Evolutionary conservation across 2,888 invertebrate species (phyloP), one percentile per base, ranked within the genome.

Genomic region (Euproctis similis): DNA sequence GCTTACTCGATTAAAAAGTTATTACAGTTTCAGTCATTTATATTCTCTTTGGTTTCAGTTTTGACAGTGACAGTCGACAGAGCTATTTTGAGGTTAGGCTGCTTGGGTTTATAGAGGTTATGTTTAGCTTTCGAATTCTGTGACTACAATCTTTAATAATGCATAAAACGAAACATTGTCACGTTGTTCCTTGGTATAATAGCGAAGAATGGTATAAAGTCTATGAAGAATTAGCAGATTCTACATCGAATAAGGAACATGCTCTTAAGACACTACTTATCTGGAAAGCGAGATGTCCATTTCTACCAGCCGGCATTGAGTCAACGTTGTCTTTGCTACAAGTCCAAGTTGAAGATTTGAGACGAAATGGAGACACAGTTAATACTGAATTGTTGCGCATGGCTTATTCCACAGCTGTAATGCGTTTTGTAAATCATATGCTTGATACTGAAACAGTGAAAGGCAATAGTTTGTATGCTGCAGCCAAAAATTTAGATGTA

Each of bases 351-450:
- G 72, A 80, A 44, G 76, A 77, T 50, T 31, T 39, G 5, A 59
- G 53, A 24, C 47, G 41, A 23, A 53, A 63, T 25, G 36, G 53
- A 17, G 53, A 64, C 28, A 35, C 39, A 1, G 39, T 45, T 3
- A 63, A 72, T 30, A 64, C 82, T 28, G 85, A 87, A 35, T 67
- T 89, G 31, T 43, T 88, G 8, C 75, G 85, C 9, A 59, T 88
- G 38, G 86, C 90, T 34, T 90, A 89, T 59, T 88, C 89, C 0
- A 84, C 89, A 4, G 87, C 87, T 2, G 72, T 90, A 29, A 87
- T 89, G 86, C 87, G 91, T 54, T 90, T 88, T 60, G 74, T 89
- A 4, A 90, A 90, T 62, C 87, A 88, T 46, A 86, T 88, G 59
- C 70, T 87, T n/a, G 87, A 87, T 44, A 61, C 85, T 28, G 86